Conservation (phyloP, 2,888 invertebrate species). For the Idaea aversata region DNA sequence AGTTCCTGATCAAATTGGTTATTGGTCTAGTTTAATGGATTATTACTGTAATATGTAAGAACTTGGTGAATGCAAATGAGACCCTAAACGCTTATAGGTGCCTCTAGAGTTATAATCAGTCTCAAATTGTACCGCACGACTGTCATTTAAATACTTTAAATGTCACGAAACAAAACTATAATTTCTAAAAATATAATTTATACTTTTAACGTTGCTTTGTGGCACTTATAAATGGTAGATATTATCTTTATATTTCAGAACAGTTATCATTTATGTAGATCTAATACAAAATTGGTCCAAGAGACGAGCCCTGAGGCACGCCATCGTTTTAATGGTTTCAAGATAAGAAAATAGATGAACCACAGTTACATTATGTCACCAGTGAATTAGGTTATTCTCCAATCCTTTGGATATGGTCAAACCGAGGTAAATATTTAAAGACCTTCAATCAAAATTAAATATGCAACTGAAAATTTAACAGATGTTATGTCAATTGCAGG, state of each 20-base stretch:
- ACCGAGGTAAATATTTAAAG: background rate
- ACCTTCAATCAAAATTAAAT: background rate
- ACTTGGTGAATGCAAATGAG: background rate
- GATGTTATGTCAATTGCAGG: constrained; percentile 23
- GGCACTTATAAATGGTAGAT: no score
- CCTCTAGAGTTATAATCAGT: no score
- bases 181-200: background rate
- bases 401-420: background rate
- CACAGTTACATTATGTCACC: background rate
- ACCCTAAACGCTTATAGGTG: background rate
- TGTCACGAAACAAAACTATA: background rate
- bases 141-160: background rate
- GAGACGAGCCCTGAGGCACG: background rate
- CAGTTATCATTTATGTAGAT: background rate
- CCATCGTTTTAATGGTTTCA: background rate
- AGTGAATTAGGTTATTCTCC: background rate
- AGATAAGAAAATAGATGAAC: background rate
- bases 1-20: background rate
- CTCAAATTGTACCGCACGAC: no score
- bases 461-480: background rate
- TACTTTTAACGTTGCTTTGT: background rate
- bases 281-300: background rate
- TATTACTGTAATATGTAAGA: no score
- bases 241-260: background rate
- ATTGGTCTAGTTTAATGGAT: background rate